Percentiles rank a stretch among this genome's conserved stretches.
Conservation (phyloP, 2,113 vertebrate species). For the Rhinoptilus africanus region DNA sequence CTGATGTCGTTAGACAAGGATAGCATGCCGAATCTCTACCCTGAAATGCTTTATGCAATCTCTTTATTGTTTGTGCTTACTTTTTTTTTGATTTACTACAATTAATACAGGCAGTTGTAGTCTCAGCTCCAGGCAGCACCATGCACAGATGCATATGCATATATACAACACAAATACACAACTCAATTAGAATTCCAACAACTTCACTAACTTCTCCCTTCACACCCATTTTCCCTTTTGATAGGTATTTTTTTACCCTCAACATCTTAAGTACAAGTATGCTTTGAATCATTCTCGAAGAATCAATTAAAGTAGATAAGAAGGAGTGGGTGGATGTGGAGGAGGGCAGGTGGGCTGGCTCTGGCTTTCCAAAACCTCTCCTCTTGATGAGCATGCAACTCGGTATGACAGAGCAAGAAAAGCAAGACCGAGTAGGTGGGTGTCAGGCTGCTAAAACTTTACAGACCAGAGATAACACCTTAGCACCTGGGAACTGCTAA, state of each 20-base stretch:
- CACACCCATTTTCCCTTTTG: not conserved
- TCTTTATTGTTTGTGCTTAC: not conserved
- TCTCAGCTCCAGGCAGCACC: not conserved
- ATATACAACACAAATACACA: not conserved
- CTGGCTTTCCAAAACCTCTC: not conserved
- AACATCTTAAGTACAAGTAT: accelerated
- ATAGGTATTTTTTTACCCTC: not conserved
- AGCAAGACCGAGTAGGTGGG: not conserved
- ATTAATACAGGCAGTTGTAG: not conserved
- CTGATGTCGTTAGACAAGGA: not conserved
- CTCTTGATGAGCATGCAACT: not conserved
- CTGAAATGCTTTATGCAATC: not conserved
- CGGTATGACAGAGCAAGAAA: not conserved
- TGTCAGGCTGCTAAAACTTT: not conserved
- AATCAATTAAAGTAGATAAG: accelerated
- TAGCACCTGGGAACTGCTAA: not conserved
- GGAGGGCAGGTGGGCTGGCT: not conserved
- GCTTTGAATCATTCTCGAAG: not conserved
- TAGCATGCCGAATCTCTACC: not conserved
- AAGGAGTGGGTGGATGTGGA: not conserved
- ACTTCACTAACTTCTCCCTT: not conserved
- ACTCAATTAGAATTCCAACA: not conserved
- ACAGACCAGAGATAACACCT: not conserved
- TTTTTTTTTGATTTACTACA: not conserved
- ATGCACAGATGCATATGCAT: not conserved